Base-by-base conservation (phyloP, 2,888 invertebrate genomes). In the Cosmopolites sordidus region DNA sequence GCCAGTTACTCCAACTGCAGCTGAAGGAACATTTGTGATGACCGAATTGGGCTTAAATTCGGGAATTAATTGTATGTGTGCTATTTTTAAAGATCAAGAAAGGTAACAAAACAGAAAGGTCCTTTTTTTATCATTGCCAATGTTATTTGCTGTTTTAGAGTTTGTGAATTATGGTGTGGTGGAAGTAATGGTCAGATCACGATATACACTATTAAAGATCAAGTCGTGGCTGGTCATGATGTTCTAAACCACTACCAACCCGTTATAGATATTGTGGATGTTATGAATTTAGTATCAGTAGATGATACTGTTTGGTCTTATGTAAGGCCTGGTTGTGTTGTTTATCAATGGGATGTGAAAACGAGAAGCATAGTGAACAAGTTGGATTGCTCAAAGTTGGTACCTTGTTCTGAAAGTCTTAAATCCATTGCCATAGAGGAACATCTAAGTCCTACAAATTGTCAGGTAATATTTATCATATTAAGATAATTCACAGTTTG, bases 361-460 rank as follows among this genome's bases (percentile, higher is more conserved):
- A 78, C 79, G 0, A 82, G 86, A 56, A 76, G 76, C 48, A 85
- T 90, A 58, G 75, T 84, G 2, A 88, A 88, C 59, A 85, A 87
- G 62, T 76, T 97, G 50, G 96, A 97, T 75, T 91, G 94, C 76
- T 91, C 89, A 39, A 94, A 93, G 75, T 78, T 95, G 63, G 87
- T 89, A 60, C 95, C 95, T 0, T 92, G 92, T 72, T 93, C 91
- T 11, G 95, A 94, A 73, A 92, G 91, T 65, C 77, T 94, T 47
- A 90, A 92, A 73, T 92, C 92, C 27, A 92, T 93, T 64, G 86
- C 91, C 38, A 86, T 93, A 58, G 95, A 94, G 69, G 92, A 93
- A 64, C 87, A 86, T 68, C 78, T 92, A 1, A 87, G 85, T 62
- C 83, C 84, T 1, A 85, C 84, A 17, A 84, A 88, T 60, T 86